Conservation (phyloP, 64 coral and sea anemone species). For the Orbicella faveolata region DNA sequence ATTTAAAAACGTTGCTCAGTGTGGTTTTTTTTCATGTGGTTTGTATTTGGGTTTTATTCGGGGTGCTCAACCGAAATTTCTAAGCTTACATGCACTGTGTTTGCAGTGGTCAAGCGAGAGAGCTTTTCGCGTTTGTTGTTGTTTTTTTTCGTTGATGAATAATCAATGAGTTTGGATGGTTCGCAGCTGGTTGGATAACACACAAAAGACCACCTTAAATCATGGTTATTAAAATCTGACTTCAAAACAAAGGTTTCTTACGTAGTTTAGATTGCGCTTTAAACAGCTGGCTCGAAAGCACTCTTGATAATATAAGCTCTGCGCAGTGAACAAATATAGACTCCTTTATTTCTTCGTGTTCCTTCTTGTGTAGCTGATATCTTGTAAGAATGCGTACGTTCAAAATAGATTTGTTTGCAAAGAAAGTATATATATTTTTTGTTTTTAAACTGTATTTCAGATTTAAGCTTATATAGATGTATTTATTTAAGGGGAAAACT, state of each 20-base stretch:
- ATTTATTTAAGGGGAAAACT: no score
- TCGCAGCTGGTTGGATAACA: conserved; percentile 40
- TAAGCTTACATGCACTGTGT: neutral
- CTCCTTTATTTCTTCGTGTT: no score
- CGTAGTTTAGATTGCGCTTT: neutral
- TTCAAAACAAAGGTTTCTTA: neutral
- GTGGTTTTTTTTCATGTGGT: neutral
- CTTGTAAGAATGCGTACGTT: neutral
- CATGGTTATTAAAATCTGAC: neutral
- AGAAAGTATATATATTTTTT: neutral
- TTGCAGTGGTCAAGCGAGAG: neutral
- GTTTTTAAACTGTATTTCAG: neutral
- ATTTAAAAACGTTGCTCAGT: neutral
- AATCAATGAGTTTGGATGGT: neutral
- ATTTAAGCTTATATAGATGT: no score
- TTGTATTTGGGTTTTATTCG: neutral
- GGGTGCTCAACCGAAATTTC: neutral
- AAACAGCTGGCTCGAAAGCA: neutral
- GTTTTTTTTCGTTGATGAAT: conserved; percentile 34
- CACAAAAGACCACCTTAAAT: conserved; percentile 38
- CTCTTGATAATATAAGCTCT: no score
- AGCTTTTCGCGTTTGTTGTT: conserved; percentile 15
- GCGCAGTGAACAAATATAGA: no score
- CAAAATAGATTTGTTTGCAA: conserved; percentile 15
- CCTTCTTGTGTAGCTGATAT: neutral